Percentiles rank a stretch among this genome's conserved stretches.
Conservation (phyloP, 2,888 invertebrate species). For the Ophioninae sp. region DNA sequence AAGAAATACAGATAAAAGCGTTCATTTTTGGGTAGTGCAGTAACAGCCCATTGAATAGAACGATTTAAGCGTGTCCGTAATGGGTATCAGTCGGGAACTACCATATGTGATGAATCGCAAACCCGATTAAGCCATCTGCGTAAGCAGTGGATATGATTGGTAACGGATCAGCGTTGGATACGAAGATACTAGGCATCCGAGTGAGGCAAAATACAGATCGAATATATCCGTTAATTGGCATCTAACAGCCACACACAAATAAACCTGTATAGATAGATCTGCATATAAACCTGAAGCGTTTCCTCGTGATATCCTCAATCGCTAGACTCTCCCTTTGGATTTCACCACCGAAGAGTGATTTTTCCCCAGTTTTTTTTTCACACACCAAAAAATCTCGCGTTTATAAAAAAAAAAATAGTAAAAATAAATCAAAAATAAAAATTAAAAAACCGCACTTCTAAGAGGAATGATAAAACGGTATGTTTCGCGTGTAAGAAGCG, state of each 20-base stretch:
- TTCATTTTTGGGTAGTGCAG: background rate
- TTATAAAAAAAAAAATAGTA: background rate
- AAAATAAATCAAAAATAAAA: background rate
- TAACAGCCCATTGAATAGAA: background rate
- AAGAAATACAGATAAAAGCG: background rate
- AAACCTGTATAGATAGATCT: background rate
- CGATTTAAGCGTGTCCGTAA: background rate
- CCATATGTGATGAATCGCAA: slow-evolving; percentile 11
- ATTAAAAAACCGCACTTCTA: background rate
- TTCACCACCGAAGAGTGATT: background rate
- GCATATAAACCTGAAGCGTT: slow-evolving; percentile 10
- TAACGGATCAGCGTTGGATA: background rate
- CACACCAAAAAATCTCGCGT: background rate
- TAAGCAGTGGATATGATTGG: slow-evolving; percentile 24
- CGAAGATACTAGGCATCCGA: background rate
- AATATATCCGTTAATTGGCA: background rate
- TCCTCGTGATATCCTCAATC: background rate
- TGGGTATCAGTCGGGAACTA: slow-evolving; percentile 14
- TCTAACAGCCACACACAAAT: background rate
- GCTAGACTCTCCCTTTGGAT: background rate
- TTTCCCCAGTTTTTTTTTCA: background rate
- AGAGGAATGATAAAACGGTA: background rate
- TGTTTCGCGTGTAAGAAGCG: too few species aligned
- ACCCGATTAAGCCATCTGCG: slow-evolving; percentile 8
- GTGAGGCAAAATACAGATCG: background rate